Base-by-base conservation (phyloP, 2,113 vertebrate genomes). In the Silurus meridionalis region DNA sequence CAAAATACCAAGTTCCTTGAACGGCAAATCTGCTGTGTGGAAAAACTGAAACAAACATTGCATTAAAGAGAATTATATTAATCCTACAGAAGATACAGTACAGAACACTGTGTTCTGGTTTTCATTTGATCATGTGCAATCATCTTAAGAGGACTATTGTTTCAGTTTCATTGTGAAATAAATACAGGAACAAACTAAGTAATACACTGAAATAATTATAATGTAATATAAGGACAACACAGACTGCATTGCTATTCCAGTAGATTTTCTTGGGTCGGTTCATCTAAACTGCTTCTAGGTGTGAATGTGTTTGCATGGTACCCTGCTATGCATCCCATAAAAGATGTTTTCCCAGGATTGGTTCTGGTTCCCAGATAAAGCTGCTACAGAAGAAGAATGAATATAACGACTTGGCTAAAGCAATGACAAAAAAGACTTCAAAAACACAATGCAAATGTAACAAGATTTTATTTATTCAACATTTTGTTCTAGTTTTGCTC, bases 401-500 rank as follows among this genome's bases (percentile, higher is more conserved):
- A 50, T 11, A 52, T 66, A 11, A 66, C 23, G 11, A 64, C 23
- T 50, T 63, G 17, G 4, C 6, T 3, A 85, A 72, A 50, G 13
- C 8, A 85, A 67, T 1, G 48, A 85, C n/a, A 60, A 67, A 74
- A 37, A 83, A 6, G 46, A 80, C 28, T 23, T 6, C 79, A 52
- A 61, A 23, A 80, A 81, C 69, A 58, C 23, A 14, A 10, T 90
- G 84, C 92, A 92, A 93, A 95, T 89, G 91, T 94, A 94, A 90
- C 91, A 94, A 92, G 90, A 92, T 94, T 95, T 94, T 79, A 83
- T 91, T 91, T 90, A 85, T 92, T 91, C 88, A 90, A 91, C 87
- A 88, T 91, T 37, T 92, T 92, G 87, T 90, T 85, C 83, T 90
- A 52, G 57, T 89, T 87, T 85, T 72, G 55, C 80, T 88, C 89